These are phyloP conservation scores for Hesperophylax magnus DNA, from an alignment of 1,140 invertebrate species.

Conservation along the genomic window DNA sequence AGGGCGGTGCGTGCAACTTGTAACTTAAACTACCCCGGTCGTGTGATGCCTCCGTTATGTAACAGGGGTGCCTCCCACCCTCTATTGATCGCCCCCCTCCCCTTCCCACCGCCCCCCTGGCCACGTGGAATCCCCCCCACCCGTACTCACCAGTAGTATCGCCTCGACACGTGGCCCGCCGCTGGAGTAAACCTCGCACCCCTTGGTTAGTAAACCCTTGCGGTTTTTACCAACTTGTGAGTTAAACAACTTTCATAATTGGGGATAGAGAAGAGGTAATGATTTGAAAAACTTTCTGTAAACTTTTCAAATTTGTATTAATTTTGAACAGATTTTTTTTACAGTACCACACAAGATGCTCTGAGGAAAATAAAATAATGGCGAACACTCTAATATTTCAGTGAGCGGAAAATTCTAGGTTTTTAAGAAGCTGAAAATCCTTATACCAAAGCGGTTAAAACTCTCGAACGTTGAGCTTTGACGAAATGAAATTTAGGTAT, in stretches of 20 bases:
- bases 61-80: slow-evolving; percentile 21
- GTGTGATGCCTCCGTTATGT: slow-evolving; percentile 17
- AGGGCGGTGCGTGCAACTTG: not conserved
- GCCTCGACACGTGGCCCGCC: not conserved
- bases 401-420: too few species aligned
- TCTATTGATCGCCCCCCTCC: slow-evolving; percentile 14
- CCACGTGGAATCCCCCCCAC: not conserved
- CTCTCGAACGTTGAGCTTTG: too few species aligned
- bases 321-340: too few species aligned
- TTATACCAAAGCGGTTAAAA: too few species aligned
- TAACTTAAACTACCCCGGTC: not conserved
- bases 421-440: too few species aligned
- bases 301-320: too few species aligned
- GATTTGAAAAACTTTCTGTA: too few species aligned
- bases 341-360: too few species aligned
- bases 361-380: too few species aligned
- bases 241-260: not conserved
- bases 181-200: not conserved
- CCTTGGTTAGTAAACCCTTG: not conserved
- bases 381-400: too few species aligned
- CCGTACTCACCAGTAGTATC: not conserved
- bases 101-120: not conserved
- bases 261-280: not conserved
- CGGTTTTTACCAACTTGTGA: slow-evolving; percentile 8
- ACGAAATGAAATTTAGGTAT: too few species aligned